Evolutionary conservation across 2,113 vertebrate species (phyloP), one percentile per base, ranked within the genome.

Genomic region (Corythoichthys intestinalis): DNA sequence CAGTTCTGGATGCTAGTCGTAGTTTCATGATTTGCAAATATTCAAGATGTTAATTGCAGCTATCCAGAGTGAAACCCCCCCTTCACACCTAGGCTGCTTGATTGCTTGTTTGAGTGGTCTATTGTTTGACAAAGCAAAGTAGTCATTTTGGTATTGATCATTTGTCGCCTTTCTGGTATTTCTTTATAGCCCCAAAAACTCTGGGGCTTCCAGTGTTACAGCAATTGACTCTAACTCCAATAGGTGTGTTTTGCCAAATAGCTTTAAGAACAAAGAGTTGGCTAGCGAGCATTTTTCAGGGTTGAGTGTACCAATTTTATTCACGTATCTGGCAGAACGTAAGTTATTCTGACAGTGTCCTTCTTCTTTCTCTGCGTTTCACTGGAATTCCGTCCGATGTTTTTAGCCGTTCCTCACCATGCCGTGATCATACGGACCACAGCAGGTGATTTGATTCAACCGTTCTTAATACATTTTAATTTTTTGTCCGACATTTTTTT

Each of bases 361-460:
- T n/a, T 48, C 62, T 46, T 71, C 12, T 59, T 34, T 71, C 60
- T 71, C 49, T 39, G 41, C 6, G 39, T 48, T 71, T 71, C 20
- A 58, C 20, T 72, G 20, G 47, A 63, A 59, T 38, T 79, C 37
- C 67, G 57, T 84, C 87, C 92, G 86, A 91, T 93, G 89, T 92
- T 93, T 94, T 84, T 93, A 98, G 96, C 93, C 94, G 73, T 78
- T 88, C 93, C 86, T 97, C 96, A 96, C 96, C 96, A 87, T 98
- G 94, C 94, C 94, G 90, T 91, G 94, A 97, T 87, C 94, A 95
- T 93, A 95, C 86, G 83, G 87, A 98, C 94, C 94, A 94, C 93
- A 95, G 96, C 96, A 98, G 96, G 96, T 98, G 96, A 98, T 94
- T 89, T 93, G 92, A 90, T 87, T 92, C 11, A 72, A 41, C 72